These are phyloP conservation scores for Rhopalosiphum nymphaeae DNA, from an alignment of 2,888 invertebrate species.

Conservation along the genomic window DNA sequence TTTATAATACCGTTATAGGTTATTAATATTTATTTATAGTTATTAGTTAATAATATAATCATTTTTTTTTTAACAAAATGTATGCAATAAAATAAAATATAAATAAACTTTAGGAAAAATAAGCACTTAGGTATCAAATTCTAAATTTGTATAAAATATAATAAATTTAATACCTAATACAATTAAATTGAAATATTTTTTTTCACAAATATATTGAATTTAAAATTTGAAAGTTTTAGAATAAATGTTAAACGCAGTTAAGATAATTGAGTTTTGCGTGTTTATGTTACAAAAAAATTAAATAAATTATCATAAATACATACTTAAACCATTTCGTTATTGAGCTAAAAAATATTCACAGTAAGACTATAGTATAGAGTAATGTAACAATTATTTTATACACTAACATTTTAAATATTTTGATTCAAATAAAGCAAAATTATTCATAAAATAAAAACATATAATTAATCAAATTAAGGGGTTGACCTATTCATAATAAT, in stretches of 20 bases:
- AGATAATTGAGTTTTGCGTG: not conserved
- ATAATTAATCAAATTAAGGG: not conserved
- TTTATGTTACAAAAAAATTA: not conserved
- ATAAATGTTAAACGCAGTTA: constrained; percentile 16
- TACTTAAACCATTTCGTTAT: not conserved
- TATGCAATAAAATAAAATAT: too few species aligned
- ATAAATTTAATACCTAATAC: not conserved
- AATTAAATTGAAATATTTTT: not conserved
- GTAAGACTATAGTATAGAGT: not conserved
- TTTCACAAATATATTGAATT: not conserved
- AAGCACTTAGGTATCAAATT: not conserved
- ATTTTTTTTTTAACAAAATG: not conserved
- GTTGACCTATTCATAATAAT: not conserved
- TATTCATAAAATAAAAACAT: not conserved
- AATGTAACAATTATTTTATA: not conserved
- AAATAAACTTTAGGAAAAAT: not conserved
- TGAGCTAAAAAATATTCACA: constrained; percentile 4
- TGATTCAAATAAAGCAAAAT: not conserved
- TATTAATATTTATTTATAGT: not conserved
- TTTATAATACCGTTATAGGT: not conserved
- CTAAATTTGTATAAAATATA: not conserved
- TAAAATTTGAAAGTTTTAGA: not conserved
- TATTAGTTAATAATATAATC: not conserved
- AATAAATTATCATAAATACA: constrained; percentile 44
- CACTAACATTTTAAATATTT: not conserved